Evolutionary conservation across 2,888 invertebrate species (phyloP).

Genomic region (Byasa hedistus): DNA sequence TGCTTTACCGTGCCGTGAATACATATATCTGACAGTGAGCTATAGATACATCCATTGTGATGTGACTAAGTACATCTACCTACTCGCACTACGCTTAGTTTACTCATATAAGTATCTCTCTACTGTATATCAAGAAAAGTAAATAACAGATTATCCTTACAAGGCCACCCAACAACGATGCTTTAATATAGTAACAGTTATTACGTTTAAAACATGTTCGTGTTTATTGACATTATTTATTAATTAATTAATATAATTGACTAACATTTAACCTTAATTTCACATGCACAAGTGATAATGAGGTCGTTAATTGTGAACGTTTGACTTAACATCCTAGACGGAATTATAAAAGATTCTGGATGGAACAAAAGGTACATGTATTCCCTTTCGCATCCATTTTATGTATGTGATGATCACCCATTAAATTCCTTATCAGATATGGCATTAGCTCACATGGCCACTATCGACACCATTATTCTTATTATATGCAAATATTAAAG

Average conservation of each 20-base stretch:
- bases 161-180: not conserved
- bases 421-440: too few species aligned
- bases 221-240: not conserved
- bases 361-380: too few species aligned
- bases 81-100: conserved; percentile 7
- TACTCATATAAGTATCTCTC: not conserved
- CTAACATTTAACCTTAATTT: not conserved
- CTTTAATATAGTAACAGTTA: not conserved
- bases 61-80: conserved; percentile 18
- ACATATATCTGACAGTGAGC: conserved; percentile 10
- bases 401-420: too few species aligned
- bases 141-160: not conserved
- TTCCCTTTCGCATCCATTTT: too few species aligned
- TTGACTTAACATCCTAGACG: too few species aligned
- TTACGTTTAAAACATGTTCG: not conserved
- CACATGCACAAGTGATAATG: not conserved
- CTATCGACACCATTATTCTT: too few species aligned
- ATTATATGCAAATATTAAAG: too few species aligned
- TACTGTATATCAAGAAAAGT: not conserved
- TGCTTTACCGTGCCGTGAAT: conserved; percentile 15
- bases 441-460: too few species aligned
- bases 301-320: too few species aligned
- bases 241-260: too few species aligned
- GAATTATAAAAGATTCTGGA: too few species aligned
- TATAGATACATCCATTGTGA: conserved; percentile 7